Conservation (phyloP, 2,888 invertebrate genomes). For the Prosopocoilus inquinatus region DNA sequence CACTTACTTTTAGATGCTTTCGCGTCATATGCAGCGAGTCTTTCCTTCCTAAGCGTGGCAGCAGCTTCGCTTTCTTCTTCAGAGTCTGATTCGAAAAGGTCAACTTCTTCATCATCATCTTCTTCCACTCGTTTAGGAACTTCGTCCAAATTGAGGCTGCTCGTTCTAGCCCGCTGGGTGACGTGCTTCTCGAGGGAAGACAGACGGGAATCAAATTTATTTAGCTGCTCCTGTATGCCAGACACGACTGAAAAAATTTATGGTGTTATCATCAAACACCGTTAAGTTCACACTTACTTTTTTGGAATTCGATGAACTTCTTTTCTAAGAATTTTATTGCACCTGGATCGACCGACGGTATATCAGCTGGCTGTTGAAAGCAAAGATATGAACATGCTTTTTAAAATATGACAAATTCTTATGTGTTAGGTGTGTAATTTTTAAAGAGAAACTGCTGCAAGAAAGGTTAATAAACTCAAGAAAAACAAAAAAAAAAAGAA, state of each 20-base stretch:
- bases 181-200: constrained; percentile 17
- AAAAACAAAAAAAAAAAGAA: no score
- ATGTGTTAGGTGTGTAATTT: no score
- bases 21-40: constrained; percentile 83
- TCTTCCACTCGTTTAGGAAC: constrained; percentile 36
- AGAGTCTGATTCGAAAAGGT: constrained; percentile 79
- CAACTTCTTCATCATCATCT: constrained; percentile 73
- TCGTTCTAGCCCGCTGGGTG: background rate
- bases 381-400: background rate
- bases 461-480: no score
- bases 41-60: constrained; percentile 74
- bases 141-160: constrained; percentile 1
- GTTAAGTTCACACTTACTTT: constrained; percentile 31
- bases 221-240: constrained; percentile 10
- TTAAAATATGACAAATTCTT: background rate
- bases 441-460: no score
- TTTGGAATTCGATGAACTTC: constrained; percentile 40
- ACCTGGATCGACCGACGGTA: constrained; percentile 30
- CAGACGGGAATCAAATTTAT: constrained; percentile 19
- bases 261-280: background rate
- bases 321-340: constrained; percentile 43
- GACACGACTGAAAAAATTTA: constrained; percentile 9
- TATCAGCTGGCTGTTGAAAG: background rate
- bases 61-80: constrained; percentile 70
- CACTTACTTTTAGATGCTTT: constrained; percentile 83